phyloP scores from a whole-genome alignment of 2,888 invertebrate genomes.

The Eupithecia vulgata region DNA sequence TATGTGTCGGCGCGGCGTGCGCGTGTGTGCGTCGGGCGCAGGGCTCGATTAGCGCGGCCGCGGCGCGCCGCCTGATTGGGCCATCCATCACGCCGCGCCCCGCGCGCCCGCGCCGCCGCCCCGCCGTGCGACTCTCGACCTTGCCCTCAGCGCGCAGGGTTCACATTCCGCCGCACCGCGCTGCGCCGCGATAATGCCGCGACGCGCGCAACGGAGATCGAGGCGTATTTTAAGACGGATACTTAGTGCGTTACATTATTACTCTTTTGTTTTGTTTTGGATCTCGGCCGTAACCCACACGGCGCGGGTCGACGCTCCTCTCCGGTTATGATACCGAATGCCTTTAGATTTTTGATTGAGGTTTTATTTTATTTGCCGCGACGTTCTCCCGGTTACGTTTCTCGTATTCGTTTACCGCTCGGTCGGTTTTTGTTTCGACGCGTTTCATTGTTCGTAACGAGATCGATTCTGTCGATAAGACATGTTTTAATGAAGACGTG shows the following conservation, averaged over 20 bases:
- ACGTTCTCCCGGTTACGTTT: constrained; percentile 79
- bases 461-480: constrained; percentile 80
- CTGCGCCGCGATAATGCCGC: constrained; percentile 69
- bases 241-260: constrained; percentile 83
- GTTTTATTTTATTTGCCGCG: constrained; percentile 80
- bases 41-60: constrained; percentile 80
- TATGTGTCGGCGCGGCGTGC: constrained; percentile 45
- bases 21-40: constrained; percentile 75
- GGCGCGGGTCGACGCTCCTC: constrained; percentile 76
- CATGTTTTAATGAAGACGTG: constrained; percentile 80
- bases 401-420: constrained; percentile 79
- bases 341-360: constrained; percentile 82
- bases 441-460: constrained; percentile 81
- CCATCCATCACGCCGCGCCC: constrained; percentile 82
- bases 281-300: constrained; percentile 74
- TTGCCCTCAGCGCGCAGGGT: constrained; percentile 45
- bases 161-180: constrained; percentile 44
- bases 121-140: constrained; percentile 59
- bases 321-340: constrained; percentile 80
- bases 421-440: constrained; percentile 79
- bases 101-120: constrained; percentile 67
- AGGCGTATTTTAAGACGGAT: constrained; percentile 82
- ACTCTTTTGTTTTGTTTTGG: constrained; percentile 75
- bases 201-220: constrained; percentile 76
- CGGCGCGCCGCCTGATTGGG: constrained; percentile 82